Evolutionary conservation across 2,797 vertebrate species (phyloP), one percentile per base, ranked within the genome.

Genomic region (Malurus leucopterus): DNA sequence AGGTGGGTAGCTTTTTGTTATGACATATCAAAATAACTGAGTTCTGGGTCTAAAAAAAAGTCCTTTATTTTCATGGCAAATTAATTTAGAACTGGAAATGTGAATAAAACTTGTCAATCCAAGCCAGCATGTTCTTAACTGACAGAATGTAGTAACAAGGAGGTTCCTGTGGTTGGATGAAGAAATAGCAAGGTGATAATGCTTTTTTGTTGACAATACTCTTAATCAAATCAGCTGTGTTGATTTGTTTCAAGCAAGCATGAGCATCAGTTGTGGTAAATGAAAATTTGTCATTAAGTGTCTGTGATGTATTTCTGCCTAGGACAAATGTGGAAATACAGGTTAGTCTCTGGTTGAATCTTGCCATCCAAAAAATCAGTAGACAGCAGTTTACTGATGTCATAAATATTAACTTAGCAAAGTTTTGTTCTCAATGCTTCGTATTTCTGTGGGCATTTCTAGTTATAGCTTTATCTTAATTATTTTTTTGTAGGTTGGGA

Each of bases 401-500:
- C 38, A 32, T 73, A 49, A 30, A 4, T 24, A 4, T 40, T 44
- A 55, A 53, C 50, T 38, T 83, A 75, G 16, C 29, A 69, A 64
- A 70, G 32, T 6, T 11, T 0, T 57, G 20, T 63, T 30, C 53
- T 78, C 26, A 41, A 2, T 75, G 27, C 38, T 77, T 75, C 29
- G 0, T 40, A 7, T 40, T 74, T 68, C 40, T 15, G 0, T 47
- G 47, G 11, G 3, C 55, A 8, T 80, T 83, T 47, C 40, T 77
- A 59, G 49, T 80, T 51, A 11, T 10, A 44, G 26, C 2, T 3
- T 53, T 32, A 32, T 19, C 19, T 63, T 34, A 5, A 24, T 30
- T 34, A 24, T 36, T 29, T 40, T 51, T 92, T 73, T 88, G n/a
- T 91, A 99, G 99, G 99, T 99, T 89, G 99, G 99, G 54, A 98